phyloP scores from a whole-genome alignment of 1,140 invertebrate genomes.

The Pogonus chalceus region DNA sequence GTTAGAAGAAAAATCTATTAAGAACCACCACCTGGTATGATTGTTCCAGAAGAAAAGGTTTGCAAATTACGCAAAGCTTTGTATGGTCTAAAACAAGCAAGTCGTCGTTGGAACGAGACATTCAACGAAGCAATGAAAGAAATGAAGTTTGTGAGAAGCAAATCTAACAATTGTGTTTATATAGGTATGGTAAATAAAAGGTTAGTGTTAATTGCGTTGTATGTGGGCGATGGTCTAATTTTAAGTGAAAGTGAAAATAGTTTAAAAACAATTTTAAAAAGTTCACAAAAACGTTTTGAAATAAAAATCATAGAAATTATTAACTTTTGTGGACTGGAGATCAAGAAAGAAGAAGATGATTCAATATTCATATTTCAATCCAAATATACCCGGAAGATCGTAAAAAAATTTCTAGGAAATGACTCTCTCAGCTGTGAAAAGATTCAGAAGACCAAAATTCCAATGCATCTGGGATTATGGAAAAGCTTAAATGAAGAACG shows the following conservation, averaged over 20 bases:
- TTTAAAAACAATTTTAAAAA: no score
- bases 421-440: no score
- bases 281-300: no score
- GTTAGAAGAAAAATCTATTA: conserved; percentile 21
- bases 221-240: conserved; percentile 27
- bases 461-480: no score
- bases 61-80: conserved; percentile 20
- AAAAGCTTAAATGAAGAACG: no score
- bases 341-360: no score
- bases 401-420: no score
- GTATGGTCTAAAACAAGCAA: conserved; percentile 31
- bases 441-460: no score
- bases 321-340: no score
- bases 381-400: no score
- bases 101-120: conserved; percentile 23
- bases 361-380: no score
- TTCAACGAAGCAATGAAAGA: conserved; percentile 20
- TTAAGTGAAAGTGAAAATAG: neutral
- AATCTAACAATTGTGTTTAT: conserved; percentile 25
- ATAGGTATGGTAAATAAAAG: conserved; percentile 20
- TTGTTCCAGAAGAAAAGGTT: neutral
- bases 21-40: conserved; percentile 13
- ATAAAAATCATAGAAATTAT: no score
- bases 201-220: conserved; percentile 24
- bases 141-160: conserved; percentile 16